Percentiles rank a stretch among this genome's conserved stretches.
Evolutionary conservation across 2,113 vertebrate genomes (phyloP).

Genomic region (Melanotaenia duboulayi): DNA sequence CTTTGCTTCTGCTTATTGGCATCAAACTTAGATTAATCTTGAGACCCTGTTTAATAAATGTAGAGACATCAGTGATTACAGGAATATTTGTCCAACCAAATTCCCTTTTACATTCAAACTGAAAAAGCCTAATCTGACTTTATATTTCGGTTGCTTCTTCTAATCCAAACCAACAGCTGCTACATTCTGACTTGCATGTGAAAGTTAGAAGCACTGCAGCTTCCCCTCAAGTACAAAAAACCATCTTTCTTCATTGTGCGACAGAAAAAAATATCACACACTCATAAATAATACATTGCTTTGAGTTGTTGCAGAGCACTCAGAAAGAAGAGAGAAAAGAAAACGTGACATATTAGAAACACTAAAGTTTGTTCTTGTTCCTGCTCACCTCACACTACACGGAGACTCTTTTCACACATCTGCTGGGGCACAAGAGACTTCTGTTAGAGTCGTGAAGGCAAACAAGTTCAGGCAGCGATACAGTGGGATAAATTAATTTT

Average conservation of each 20-base stretch:
- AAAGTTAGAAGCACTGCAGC: constrained; percentile 13
- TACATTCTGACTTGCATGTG: constrained; percentile 9
- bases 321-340: constrained; percentile 45
- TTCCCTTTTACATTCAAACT: too few relatives aligned
- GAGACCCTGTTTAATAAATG: too few relatives aligned
- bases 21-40: not conserved
- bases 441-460: constrained; percentile 50
- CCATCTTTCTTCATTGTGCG: constrained; percentile 44
- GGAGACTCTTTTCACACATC: constrained; percentile 64
- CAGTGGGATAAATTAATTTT: constrained; percentile 35
- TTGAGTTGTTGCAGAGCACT: constrained; percentile 62
- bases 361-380: constrained; percentile 64
- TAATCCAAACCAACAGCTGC: not conserved
- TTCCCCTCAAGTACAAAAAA: constrained; percentile 36
- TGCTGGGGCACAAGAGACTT: constrained; percentile 46
- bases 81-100: too few relatives aligned
- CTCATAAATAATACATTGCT: constrained; percentile 70
- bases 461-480: constrained; percentile 45
- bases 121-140: not conserved
- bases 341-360: constrained; percentile 62
- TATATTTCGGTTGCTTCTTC: not conserved
- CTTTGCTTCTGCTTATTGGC: too few relatives aligned
- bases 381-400: constrained; percentile 42
- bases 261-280: constrained; percentile 26
- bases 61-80: too few relatives aligned